phyloP scores from a whole-genome alignment of 2,888 invertebrate genomes.

The Nemotelus nigrinus region DNA sequence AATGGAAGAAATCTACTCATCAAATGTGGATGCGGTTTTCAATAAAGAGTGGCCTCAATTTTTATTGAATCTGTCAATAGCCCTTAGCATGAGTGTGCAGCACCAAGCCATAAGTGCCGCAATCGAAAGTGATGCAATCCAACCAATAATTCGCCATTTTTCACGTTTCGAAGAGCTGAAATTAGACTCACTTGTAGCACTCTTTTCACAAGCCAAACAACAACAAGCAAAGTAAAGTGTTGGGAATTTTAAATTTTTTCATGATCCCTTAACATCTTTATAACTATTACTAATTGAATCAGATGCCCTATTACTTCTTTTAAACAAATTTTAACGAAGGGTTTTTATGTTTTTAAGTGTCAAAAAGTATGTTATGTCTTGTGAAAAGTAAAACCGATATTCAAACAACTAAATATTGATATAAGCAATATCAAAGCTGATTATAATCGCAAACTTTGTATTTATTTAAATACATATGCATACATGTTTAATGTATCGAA shows the following conservation, averaged over 20 bases:
- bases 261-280: not conserved
- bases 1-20: constrained; percentile 61
- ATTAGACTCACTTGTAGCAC: constrained; percentile 61
- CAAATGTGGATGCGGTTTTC: constrained; percentile 55
- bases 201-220: constrained; percentile 63
- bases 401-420: constrained; percentile 12
- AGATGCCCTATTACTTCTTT: not conserved
- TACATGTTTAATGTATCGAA: no score
- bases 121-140: constrained; percentile 63
- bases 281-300: not conserved
- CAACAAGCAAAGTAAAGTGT: constrained; percentile 51
- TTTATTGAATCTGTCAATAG: constrained; percentile 60
- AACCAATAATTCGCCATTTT: constrained; percentile 63
- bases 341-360: constrained; percentile 15
- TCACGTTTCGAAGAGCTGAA: constrained; percentile 63
- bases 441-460: not conserved
- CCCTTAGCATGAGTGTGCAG: constrained; percentile 62
- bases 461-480: not conserved
- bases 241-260: not conserved
- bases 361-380: not conserved
- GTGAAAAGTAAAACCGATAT: constrained; percentile 7
- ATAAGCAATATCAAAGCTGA: constrained; percentile 22
- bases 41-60: constrained; percentile 61
- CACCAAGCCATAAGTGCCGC: constrained; percentile 63
- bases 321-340: constrained; percentile 6